Percentiles rank a stretch among this genome's conserved stretches.
phyloP scores from a whole-genome alignment of 2,797 vertebrate genomes.

The Hipposideros larvatus region DNA sequence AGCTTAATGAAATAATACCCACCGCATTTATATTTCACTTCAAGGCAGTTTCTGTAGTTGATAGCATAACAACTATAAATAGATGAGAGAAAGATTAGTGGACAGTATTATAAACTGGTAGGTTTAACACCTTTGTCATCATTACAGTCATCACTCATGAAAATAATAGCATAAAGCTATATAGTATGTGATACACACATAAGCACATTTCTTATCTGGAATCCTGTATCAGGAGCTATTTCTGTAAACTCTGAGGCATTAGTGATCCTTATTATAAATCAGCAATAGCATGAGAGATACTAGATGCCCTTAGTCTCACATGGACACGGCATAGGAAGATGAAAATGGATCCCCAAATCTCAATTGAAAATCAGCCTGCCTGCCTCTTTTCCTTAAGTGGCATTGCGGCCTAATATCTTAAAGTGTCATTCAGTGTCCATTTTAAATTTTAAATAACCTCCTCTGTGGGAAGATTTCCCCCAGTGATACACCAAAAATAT shows the following conservation, averaged over 20 bases:
- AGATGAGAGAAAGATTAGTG: background rate
- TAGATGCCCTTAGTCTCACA: background rate
- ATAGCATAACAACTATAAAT: background rate
- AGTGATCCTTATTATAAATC: background rate
- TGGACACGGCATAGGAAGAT: background rate
- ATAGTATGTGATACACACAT: background rate
- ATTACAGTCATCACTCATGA: background rate
- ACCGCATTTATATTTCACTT: constrained; percentile 5
- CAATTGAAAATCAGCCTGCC: background rate
- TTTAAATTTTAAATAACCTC: constrained; percentile 38
- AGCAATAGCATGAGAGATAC: background rate
- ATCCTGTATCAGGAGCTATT: background rate
- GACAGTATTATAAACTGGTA: background rate
- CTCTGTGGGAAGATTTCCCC: background rate
- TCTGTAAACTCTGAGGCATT: background rate
- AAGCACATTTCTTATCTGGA: background rate
- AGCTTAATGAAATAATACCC: background rate
- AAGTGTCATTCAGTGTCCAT: background rate
- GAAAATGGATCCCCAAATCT: background rate
- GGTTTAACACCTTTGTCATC: background rate
- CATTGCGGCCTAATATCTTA: background rate
- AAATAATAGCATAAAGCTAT: background rate
- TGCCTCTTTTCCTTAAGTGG: constrained; percentile 2
- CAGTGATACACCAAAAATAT: background rate
- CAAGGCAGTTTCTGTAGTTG: background rate